These are phyloP conservation scores for Malthinus seriepunctatus DNA, from an alignment of 2,888 invertebrate species.

Conservation along the genomic window DNA sequence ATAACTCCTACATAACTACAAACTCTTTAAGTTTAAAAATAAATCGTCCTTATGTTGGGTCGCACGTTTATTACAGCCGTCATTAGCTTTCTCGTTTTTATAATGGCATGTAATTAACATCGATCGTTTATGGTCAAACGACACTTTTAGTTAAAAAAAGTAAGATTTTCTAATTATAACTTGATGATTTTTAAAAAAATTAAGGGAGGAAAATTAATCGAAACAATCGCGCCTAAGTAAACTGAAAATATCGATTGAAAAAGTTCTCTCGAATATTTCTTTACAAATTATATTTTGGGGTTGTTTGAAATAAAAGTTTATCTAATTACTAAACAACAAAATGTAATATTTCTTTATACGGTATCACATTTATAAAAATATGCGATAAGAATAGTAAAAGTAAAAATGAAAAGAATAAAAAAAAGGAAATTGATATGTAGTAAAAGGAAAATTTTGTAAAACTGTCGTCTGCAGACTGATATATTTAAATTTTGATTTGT, in stretches of 20 bases:
- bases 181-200: not conserved
- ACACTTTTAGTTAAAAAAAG: constrained; percentile 39
- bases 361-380: constrained; percentile 14
- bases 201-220: not conserved
- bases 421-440: constrained; percentile 1
- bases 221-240: constrained; percentile 11
- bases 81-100: constrained; percentile 38
- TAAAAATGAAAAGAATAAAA: constrained; percentile 5
- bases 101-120: constrained; percentile 39
- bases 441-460: constrained; percentile 14
- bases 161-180: constrained; percentile 10
- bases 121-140: constrained; percentile 38
- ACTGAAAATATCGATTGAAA: constrained; percentile 25
- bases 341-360: constrained; percentile 24
- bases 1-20: too few species aligned
- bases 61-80: constrained; percentile 23
- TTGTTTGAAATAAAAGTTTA: constrained; percentile 26
- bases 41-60: too few species aligned
- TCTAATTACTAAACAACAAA: constrained; percentile 24
- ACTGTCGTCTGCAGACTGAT: constrained; percentile 15
- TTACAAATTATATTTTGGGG: constrained; percentile 25
- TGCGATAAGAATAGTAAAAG: constrained; percentile 16
- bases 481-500: too few species aligned
- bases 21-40: too few species aligned
- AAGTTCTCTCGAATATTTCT: constrained; percentile 7